phyloP scores from a whole-genome alignment of 1,140 invertebrate species.

The Drosophila insularis region DNA sequence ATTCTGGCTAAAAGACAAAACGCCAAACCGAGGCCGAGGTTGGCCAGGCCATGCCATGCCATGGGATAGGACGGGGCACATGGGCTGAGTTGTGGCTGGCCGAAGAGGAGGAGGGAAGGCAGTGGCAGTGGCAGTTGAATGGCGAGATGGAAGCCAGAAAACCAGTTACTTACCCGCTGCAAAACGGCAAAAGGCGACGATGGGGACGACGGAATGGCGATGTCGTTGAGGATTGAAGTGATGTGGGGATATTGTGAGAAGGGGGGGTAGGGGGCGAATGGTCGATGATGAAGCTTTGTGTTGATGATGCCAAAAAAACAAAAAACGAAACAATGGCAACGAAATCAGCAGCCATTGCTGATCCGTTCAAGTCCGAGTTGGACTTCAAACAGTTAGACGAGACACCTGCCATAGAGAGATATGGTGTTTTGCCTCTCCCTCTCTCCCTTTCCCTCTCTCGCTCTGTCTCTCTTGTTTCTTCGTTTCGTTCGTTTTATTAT shows the following conservation, averaged over 20 bases:
- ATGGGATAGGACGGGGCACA: not conserved
- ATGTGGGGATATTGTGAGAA: constrained; percentile 13
- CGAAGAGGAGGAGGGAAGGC: not conserved
- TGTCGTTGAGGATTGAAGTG: constrained; percentile 7
- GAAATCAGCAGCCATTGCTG: constrained; percentile 35
- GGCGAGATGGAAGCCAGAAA: constrained; percentile 44
- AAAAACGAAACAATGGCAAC: constrained; percentile 59
- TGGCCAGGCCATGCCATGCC: constrained; percentile 9
- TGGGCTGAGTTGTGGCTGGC: not conserved
- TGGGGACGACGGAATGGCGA: constrained; percentile 20
- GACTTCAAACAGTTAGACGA: constrained; percentile 64
- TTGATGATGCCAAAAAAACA: constrained; percentile 38
- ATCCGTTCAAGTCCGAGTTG: constrained; percentile 12
- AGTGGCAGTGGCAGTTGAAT: not conserved
- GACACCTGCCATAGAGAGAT: constrained; percentile 57
- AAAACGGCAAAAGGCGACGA: constrained; percentile 30
- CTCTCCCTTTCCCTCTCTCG: not conserved
- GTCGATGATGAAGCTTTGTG: constrained; percentile 41
- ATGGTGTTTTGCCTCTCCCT: constrained; percentile 11
- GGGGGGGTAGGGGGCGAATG: not conserved
- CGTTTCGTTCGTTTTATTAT: not conserved
- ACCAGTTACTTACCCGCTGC: constrained; percentile 64
- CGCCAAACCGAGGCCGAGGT: constrained; percentile 20
- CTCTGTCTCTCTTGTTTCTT: not conserved
- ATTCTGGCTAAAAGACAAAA: constrained; percentile 78